These are phyloP conservation scores for Bursaphelenchus mucronatus DNA, from an alignment of 1,140 invertebrate species.

Conservation along the genomic window DNA sequence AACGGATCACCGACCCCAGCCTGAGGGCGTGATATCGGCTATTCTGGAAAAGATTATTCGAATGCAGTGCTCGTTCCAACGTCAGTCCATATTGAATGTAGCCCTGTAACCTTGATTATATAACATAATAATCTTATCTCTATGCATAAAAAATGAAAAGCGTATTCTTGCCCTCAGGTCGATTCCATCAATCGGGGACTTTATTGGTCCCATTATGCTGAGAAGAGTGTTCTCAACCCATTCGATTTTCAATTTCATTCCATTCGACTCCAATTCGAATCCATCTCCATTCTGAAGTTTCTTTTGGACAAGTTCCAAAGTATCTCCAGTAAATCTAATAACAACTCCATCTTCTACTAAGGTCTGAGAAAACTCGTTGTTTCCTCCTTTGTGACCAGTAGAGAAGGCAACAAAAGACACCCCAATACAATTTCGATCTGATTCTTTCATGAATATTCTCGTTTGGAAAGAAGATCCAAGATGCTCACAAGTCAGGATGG, in stretches of 20 bases:
- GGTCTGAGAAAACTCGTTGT: conserved; percentile 4
- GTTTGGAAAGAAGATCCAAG: conserved; percentile 5
- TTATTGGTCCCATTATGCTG: conserved; percentile 2
- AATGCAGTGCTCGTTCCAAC: background rate
- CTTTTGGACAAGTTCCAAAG: conserved; percentile 4
- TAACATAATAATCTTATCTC: too few relatives aligned
- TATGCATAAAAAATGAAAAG: too few relatives aligned
- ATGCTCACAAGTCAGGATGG: background rate
- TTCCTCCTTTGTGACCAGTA: conserved; percentile 14
- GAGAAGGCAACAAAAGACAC: conserved; percentile 13
- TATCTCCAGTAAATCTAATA: conserved; percentile 10
- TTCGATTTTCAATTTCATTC: background rate
- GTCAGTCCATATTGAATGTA: conserved; percentile 18
- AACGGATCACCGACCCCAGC: conserved; percentile 10
- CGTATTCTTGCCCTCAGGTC: background rate
- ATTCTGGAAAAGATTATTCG: conserved; percentile 6
- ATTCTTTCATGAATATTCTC: too few relatives aligned
- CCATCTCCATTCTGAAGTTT: conserved; percentile 2
- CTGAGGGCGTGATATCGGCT: background rate
- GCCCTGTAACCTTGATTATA: background rate
- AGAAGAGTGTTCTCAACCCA: conserved; percentile 7
- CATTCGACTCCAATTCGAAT: conserved; percentile 5
- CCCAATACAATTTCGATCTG: background rate
- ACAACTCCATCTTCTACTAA: conserved; percentile 18
- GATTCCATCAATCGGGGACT: conserved; percentile 17